Base-by-base conservation (phyloP, 2,113 vertebrate species). In the Phrynosoma blainvillii region DNA sequence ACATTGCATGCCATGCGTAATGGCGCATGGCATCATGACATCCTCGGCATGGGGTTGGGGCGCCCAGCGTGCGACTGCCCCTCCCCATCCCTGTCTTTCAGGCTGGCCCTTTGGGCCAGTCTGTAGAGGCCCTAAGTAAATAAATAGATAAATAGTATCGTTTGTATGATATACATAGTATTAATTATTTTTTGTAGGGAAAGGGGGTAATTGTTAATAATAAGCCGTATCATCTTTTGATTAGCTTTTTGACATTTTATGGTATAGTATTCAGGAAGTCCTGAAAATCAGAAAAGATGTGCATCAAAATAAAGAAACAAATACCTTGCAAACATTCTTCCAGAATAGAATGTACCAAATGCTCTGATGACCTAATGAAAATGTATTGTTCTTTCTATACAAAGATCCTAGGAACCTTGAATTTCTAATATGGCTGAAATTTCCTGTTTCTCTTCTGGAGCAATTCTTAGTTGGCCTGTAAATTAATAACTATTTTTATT, bases 281-380 rank as follows among this genome's bases (percentile, higher is more conserved):
- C n/a, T 66, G 11, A 82, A 62, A 82, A 66, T 68, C 36, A 47
- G 32, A 42, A 1, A 27, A 23, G 40, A 42, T 68, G 65, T 42
- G n/a, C 47, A 16, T 86, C 20, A 68, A 54, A 86, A 86, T 52
- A 82, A 82, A n/a, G 52, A 80, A 62, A 7, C 13, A 80, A 71
- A 80, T 56, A 36, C 5, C 23, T 79, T 86, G n/a, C 47, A 73
- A 62, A 9, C 23, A 73, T 71, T 79, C 62, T 25, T 25, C 8
- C 32, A 87, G 68, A 27, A 74, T 23, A 27, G 54, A 74, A 87
- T 80, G 47, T 80, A 62, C 32, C 32, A 76, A 75, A 74, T 47
- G n/a, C 2, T n/a, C 52, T 47, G 10, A 82, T 42, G 36, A 62
- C 13, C 36, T 82, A 82, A 65, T 82, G 74, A 87, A 11, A 82